Conservation (phyloP, 1,140 invertebrate species). For the Rhagoletis zephyria region DNA sequence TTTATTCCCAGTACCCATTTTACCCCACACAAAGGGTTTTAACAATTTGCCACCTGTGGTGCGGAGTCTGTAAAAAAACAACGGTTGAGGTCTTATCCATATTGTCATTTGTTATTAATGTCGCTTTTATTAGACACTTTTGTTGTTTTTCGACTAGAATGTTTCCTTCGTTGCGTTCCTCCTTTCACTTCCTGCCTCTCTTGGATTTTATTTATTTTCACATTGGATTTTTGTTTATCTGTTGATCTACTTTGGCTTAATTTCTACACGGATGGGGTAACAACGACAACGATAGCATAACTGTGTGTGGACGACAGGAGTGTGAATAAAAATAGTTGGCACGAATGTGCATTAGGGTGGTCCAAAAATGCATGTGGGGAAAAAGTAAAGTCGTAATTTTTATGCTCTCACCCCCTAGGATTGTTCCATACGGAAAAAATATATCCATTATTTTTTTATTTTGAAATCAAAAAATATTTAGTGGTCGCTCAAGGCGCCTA, state of each 20-base stretch:
- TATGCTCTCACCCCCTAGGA: too few relatives aligned
- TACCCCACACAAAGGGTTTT: neutral
- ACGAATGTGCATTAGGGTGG: neutral
- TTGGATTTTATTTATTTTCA: constrained; percentile 9
- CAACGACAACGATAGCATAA: neutral
- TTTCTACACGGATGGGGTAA: constrained; percentile 24
- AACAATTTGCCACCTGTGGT: constrained; percentile 2
- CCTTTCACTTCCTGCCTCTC: too few relatives aligned
- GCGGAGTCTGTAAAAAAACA: neutral
- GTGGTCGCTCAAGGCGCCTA: too few relatives aligned
- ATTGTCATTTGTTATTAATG: constrained; percentile 35
- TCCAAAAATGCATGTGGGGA: too few relatives aligned
- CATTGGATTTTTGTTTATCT: constrained; percentile 21
- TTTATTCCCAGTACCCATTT: neutral
- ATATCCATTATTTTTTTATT: too few relatives aligned
- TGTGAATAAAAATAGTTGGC: neutral
- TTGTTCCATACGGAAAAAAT: too few relatives aligned
- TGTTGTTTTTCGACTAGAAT: neutral
- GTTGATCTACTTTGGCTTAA: constrained; percentile 38
- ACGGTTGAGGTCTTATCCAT: constrained; percentile 13
- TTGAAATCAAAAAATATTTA: too few relatives aligned
- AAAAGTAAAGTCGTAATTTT: too few relatives aligned
- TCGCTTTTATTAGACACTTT: constrained; percentile 15
- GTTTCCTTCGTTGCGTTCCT: too few relatives aligned
- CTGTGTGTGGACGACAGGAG: neutral